Percentiles rank a stretch among this genome's conserved stretches.
phyloP scores from a whole-genome alignment of 2,113 vertebrate genomes.

The Chaetops frenatus region DNA sequence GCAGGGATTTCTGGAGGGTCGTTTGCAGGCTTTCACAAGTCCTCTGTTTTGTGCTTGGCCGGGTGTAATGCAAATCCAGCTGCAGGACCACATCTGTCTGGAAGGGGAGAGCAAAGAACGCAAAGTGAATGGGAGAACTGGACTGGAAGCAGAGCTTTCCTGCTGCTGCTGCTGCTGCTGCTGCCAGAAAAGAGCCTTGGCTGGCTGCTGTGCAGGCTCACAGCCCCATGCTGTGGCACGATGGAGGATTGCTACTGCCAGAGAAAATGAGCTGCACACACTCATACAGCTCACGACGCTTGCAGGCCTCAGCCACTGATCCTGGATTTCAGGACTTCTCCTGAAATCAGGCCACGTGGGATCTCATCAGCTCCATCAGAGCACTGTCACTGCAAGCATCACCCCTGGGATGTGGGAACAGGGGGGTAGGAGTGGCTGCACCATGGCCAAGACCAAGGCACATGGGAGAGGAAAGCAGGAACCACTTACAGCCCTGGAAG shows the following conservation, averaged over 20 bases:
- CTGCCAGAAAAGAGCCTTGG: neutral
- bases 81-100: constrained; percentile 75
- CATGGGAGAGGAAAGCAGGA: rapidly evolving
- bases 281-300: rapidly evolving
- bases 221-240: constrained; percentile 36
- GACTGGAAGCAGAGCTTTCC: neutral
- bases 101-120: neutral
- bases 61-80: constrained; percentile 76
- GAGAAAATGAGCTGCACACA: neutral
- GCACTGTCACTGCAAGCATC: neutral
- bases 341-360: neutral
- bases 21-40: constrained; percentile 66
- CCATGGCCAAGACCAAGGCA: neutral
- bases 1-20: constrained; percentile 71
- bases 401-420: neutral
- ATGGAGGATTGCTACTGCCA: neutral
- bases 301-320: neutral
- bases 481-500: neutral
- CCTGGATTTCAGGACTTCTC: neutral
- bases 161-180: neutral
- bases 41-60: constrained; percentile 55
- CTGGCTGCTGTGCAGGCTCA: neutral
- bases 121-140: neutral
- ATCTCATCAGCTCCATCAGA: neutral
- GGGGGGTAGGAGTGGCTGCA: neutral